A percentile compares a stretch with the other conserved stretches of the same genome.
phyloP scores from a whole-genome alignment of 2,888 invertebrate species.

The Nemotelus nigrinus region DNA sequence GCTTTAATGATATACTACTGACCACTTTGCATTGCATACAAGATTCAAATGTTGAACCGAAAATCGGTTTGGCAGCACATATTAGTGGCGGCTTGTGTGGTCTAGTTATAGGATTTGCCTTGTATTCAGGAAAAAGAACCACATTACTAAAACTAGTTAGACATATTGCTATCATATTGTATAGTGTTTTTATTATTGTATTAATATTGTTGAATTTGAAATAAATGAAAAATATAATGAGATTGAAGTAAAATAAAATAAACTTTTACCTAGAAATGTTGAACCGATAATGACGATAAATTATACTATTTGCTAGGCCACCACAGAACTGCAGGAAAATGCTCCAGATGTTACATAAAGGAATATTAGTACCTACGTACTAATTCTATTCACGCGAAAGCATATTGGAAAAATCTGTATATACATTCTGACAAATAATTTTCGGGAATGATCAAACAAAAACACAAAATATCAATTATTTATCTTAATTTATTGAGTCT shows the following conservation, averaged over 20 bases:
- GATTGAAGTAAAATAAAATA: background rate
- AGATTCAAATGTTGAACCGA: constrained; percentile 64
- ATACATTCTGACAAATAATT: too few species aligned
- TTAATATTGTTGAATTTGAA: constrained; percentile 25
- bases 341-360: background rate
- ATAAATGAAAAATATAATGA: background rate
- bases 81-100: constrained; percentile 75
- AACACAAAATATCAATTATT: too few species aligned
- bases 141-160: background rate
- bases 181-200: constrained; percentile 19
- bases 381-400: too few species aligned
- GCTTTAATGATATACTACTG: constrained; percentile 73
- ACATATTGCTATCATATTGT: constrained; percentile 11
- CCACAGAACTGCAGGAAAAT: too few species aligned
- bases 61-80: constrained; percentile 78
- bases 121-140: constrained; percentile 51
- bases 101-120: constrained; percentile 69
- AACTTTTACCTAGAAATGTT: too few species aligned
- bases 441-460: too few species aligned
- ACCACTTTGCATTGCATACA: constrained; percentile 65
- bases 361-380: background rate
- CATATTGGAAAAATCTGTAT: too few species aligned
- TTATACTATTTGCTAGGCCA: too few species aligned
- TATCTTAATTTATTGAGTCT: too few species aligned
- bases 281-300: too few species aligned